phyloP scores from a whole-genome alignment of 2,888 invertebrate genomes.

The Troglohyphantes excavatus region DNA sequence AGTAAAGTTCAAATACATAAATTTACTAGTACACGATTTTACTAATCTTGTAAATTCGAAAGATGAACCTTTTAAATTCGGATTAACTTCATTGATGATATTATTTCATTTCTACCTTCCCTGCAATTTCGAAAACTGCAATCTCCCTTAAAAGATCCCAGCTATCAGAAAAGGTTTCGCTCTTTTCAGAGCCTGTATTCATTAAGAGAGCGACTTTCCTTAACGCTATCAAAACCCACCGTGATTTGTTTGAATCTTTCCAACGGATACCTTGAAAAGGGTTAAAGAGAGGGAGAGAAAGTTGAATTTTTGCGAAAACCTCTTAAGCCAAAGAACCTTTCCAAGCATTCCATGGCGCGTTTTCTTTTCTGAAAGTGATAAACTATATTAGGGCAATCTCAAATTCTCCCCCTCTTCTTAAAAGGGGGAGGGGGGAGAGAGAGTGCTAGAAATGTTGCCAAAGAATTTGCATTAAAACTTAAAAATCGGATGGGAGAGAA shows the following conservation, averaged over 20 bases:
- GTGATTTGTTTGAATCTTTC: slow-evolving; percentile 64
- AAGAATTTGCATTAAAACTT: slow-evolving; percentile 78
- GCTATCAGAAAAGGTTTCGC: neutral
- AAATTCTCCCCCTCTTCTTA: slow-evolving; percentile 12
- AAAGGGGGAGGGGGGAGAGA: too few relatives aligned
- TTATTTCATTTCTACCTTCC: neutral
- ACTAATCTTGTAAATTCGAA: too few relatives aligned
- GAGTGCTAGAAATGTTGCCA: slow-evolving; percentile 42
- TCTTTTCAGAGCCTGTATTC: slow-evolving; percentile 23
- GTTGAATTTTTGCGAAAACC: slow-evolving; percentile 50
- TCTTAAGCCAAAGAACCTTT: slow-evolving; percentile 55
- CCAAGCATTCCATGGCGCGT: slow-evolving; percentile 51
- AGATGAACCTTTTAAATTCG: neutral
- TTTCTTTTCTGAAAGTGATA: slow-evolving; percentile 74
- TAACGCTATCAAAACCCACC: slow-evolving; percentile 30
- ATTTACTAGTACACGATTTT: too few relatives aligned
- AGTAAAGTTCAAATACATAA: too few relatives aligned
- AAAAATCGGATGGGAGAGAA: slow-evolving; percentile 51
- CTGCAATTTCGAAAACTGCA: neutral
- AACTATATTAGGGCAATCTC: slow-evolving; percentile 73
- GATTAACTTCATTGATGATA: neutral
- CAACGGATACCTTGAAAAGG: neutral
- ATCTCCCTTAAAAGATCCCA: neutral
- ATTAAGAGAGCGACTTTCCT: slow-evolving; percentile 20
- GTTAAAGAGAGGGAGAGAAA: neutral